Base-by-base conservation (phyloP, 2,113 vertebrate species). In the Paraplagusia blochii region DNA sequence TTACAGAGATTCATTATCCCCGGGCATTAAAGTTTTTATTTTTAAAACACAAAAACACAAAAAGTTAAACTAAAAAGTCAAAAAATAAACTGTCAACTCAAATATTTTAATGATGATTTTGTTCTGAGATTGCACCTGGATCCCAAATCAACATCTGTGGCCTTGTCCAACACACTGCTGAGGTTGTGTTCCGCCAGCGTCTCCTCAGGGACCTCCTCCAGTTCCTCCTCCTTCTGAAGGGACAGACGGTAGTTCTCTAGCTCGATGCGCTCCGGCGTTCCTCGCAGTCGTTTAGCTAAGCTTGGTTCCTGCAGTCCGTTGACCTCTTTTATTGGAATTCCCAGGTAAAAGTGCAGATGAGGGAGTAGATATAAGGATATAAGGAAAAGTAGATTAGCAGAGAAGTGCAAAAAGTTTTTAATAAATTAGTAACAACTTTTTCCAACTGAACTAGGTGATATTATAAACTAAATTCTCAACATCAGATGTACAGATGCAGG, bases 151-250 rank as follows among this genome's bases (percentile, higher is more conserved):
- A 90, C 92, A 1, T 93, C 93, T 0, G 90, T 74, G 14, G 88
- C 90, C 67, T 95, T 94, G 89, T 98, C 95, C 80, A 98, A 81
- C 44, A 95, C 93, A 0, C 93, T 96, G 89, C 95, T 98, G 18
- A 99, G 90, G 82, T 99, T 99, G 80, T 99, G 97, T 53, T 99
- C 94, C 0, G 97, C 95, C 76, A 95, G 88, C 0, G 95, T 98
- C 87, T 99, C 97, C 69, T 99, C 97, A 0, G 97, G 95, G 1
- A 99, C 97, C 77, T 99, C 97, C 82, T 98, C 93, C 60, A 99
- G 90, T 46, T 95, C 94, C 61, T 95, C 94, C 0, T 95, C 95
- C 22, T 76, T 90, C 77, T 92, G 91, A 88, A 96, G 78, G 0
- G 94, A 97, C 51, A 95, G 90, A 0, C 95, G 92, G 83, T 96